Conservation (phyloP, 2,797 vertebrate species). For the Vipera ursinii region DNA sequence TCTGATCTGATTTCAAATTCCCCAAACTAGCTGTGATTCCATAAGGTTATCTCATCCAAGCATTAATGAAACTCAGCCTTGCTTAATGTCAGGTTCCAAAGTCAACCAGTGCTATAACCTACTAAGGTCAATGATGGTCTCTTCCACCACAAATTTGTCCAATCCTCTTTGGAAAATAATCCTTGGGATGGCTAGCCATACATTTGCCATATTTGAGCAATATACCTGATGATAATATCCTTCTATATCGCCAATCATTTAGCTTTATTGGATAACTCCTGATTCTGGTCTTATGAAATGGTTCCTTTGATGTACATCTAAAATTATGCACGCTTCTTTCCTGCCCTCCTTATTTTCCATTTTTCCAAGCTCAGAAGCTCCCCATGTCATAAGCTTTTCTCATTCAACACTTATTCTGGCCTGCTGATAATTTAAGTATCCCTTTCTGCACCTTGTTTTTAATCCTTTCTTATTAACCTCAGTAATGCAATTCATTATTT, state of each 20-base stretch:
- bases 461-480: background rate
- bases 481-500: background rate
- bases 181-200: background rate
- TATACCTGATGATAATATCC: background rate
- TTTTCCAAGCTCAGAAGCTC: background rate
- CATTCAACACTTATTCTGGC: background rate
- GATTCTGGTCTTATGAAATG: background rate
- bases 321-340: background rate
- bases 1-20: background rate
- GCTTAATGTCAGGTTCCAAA: background rate
- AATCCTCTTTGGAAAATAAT: background rate
- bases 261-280: background rate
- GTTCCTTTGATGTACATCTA: background rate
- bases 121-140: background rate
- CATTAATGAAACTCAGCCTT: background rate
- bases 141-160: background rate
- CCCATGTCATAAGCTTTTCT: background rate
- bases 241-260: background rate
- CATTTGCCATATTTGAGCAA: background rate
- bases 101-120: background rate
- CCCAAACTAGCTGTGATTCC: background rate
- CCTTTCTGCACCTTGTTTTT: background rate
- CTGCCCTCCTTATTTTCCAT: background rate
- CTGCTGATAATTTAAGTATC: background rate
- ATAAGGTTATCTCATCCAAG: background rate